Percentiles rank a stretch among this genome's conserved stretches.
Evolutionary conservation across 2,113 vertebrate species (phyloP).

Genomic region (Podiceps cristatus): DNA sequence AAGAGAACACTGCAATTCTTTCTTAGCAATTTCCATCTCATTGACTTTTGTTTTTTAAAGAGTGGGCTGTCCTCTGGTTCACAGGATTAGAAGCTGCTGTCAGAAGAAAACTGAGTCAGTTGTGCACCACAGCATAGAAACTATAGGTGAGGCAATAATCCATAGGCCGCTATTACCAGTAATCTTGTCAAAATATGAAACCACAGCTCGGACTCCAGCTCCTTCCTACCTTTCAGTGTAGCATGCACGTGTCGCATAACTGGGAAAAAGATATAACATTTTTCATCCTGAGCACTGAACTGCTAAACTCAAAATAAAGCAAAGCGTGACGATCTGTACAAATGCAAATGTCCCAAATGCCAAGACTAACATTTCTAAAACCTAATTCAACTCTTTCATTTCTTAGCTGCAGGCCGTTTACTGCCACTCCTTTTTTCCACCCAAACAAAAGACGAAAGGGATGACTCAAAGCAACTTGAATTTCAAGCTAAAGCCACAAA

Average conservation of each 20-base stretch:
- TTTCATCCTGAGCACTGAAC: not conserved
- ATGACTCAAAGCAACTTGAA: slow-evolving; percentile 63
- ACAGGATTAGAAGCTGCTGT: not conserved
- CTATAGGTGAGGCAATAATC: not conserved
- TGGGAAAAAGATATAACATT: not conserved
- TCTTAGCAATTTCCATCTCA: not conserved
- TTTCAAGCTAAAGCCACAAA: slow-evolving; percentile 65
- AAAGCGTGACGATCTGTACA: slow-evolving; percentile 20
- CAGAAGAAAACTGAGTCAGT: not conserved
- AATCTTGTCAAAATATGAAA: fast-evolving
- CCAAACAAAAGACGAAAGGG: slow-evolving; percentile 62
- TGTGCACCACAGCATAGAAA: not conserved
- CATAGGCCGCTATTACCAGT: fast-evolving
- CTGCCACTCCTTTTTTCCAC: slow-evolving; percentile 47
- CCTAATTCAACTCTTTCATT: slow-evolving; percentile 45
- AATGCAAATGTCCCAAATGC: not conserved
- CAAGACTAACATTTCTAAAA: slow-evolving; percentile 58
- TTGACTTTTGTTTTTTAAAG: not conserved
- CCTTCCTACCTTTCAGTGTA: not conserved
- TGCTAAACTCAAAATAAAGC: not conserved
- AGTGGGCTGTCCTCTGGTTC: not conserved
- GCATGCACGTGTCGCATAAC: fast-evolving
- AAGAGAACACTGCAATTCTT: not conserved
- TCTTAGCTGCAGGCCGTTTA: slow-evolving; percentile 52
- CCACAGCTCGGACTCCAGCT: not conserved